Base-by-base conservation (phyloP, 2,888 invertebrate genomes). In the Flexamia atlantica region DNA sequence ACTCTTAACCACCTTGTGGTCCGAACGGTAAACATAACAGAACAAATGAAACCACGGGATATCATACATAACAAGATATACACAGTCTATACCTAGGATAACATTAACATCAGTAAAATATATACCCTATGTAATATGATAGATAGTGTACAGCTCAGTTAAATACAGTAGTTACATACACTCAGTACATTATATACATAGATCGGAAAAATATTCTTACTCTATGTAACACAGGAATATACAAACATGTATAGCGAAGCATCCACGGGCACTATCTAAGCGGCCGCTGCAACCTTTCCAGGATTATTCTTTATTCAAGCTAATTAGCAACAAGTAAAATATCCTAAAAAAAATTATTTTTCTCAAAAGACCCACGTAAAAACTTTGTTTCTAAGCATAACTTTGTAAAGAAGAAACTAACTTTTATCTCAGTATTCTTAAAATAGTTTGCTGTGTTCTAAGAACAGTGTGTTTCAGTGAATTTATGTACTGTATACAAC, bases 41-140 rank as follows among this genome's bases (percentile, higher is more conserved):
- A 79, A 79, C 32, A 79, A 79, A 28, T 53, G 32, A 79, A 57
- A 53, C 57, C 23, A 79, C 57, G 57, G 57, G 50, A 32, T 79
- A 76, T 76, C 2, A 53, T 76, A 76, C 76, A 76, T 76, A 79
- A 79, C 79, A 79, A 79, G 79, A 79, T 79, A 57, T 79, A 79
- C 79, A 79, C 79, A 79, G 46, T 76, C 79, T 79, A 79, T 28
- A 57, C 57, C 79, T 79, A 79, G 46, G 20, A 79, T 79, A 79
- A 79, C 79, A 57, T 79, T 79, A 79, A 79, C 79, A 76, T 76
- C 76, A 57, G 46, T 79, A 79, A 25, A 79, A 57, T 79, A 79
- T 79, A 57, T 79, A 79, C 32, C 53, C 79, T 57, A 28, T 50
- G 32, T 79, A 79, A 46, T 70, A 40, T 46, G 46, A 76, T 42